Base-by-base conservation (phyloP, 2,113 vertebrate species). In the Anser brachyrhynchus region DNA sequence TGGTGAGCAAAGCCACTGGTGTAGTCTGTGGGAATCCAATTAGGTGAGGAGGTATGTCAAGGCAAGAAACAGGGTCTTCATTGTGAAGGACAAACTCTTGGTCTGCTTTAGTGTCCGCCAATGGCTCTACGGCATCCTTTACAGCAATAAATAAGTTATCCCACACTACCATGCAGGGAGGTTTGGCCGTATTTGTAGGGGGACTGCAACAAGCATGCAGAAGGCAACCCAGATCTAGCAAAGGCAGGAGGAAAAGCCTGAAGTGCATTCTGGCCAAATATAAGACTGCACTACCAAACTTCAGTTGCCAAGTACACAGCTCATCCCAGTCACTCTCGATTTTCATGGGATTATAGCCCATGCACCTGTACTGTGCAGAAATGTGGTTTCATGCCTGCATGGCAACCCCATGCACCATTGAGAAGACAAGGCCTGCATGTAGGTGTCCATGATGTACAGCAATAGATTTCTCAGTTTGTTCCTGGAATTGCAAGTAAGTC, bases 341-440 rank as follows among this genome's bases (percentile, higher is more conserved):
- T 14, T 46, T 82, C 49, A 41, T 54, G 11, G 35, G 29, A 37
- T 57, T 69, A 19, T 37, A 83, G n/a, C 37, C 21, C 58, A 16
- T 51, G 41, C 23, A 84, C 9, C 17, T 28, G 14, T 44, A 43
- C 62, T 51, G 39, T 31, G 43, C 20, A 66, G 51, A 69, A 86
- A 54, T 15, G 43, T 59, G 26, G 20, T 62, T 79, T 87, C 44
- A 19, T 73, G 21, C 20, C 71, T 46, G 37, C 2, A 0, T 25
- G 41, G 11, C 1, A 4, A 83, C 28, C 10, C 25, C 1, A 1
- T 35, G 67, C 25, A 62, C 41, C 26, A 82, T 26, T 1, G 5
- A 75, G 49, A 55, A 88, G 59, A 64, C 23, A 69, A 83, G 58
- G 6, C 21, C 51, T 55, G 35, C 13, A 65, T 39, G 29, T 25